Percentiles rank a stretch among this genome's conserved stretches.
Evolutionary conservation across 2,797 vertebrate genomes (phyloP).

Genomic region (Mus minutoides): DNA sequence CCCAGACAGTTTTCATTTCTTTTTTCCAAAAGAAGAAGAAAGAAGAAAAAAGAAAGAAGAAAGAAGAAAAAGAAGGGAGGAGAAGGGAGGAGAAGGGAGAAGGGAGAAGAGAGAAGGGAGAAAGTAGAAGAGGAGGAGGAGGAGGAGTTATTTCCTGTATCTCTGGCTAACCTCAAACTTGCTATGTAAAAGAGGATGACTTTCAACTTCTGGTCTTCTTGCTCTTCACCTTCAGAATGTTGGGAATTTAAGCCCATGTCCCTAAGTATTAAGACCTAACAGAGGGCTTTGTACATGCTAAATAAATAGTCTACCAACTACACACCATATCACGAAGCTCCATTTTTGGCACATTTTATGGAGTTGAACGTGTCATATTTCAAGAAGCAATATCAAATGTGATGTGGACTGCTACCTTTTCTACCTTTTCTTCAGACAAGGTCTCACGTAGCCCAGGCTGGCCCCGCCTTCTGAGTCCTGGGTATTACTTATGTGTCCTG

Average conservation of each 20-base stretch:
- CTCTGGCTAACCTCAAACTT: background rate
- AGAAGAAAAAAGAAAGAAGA: no score
- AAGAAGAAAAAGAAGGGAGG: no score
- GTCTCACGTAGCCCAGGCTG: background rate
- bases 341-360: background rate
- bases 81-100: no score
- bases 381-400: background rate
- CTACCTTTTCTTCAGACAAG: background rate
- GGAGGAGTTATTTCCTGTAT: no score
- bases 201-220: background rate
- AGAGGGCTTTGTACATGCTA: background rate
- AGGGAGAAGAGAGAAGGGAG: no score
- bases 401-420: background rate
- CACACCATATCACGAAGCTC: background rate
- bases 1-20: no score
- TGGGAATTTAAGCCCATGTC: background rate
- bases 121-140: no score
- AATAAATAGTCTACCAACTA: background rate
- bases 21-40: no score
- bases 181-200: background rate
- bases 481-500: background rate
- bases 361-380: background rate
- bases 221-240: background rate
- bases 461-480: background rate
- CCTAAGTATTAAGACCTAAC: background rate